Conservation (phyloP, 2,113 vertebrate species). For the Datnioides undecimradiatus region DNA sequence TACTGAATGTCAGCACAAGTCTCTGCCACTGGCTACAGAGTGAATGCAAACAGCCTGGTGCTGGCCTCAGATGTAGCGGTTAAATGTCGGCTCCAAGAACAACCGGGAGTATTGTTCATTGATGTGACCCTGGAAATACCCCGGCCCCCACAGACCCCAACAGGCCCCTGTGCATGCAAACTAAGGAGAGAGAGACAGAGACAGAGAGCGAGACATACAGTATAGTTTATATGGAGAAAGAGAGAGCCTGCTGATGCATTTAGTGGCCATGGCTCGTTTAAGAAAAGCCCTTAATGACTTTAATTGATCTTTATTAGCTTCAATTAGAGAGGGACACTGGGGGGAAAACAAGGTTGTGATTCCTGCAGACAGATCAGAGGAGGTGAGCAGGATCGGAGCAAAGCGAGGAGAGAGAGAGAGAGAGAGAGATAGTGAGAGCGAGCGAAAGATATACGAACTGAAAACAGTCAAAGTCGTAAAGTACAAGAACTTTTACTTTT, state of each 20-base stretch:
- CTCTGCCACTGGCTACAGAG: background rate
- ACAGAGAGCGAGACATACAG: constrained; percentile 40
- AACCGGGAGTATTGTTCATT: constrained; percentile 39
- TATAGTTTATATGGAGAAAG: constrained; percentile 38
- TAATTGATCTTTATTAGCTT: constrained; percentile 82
- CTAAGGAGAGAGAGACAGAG: constrained; percentile 21
- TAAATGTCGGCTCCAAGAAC: constrained; percentile 38
- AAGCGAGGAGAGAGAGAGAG: background rate
- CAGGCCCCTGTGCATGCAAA: constrained; percentile 37
- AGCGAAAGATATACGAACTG: background rate
- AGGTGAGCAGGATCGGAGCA: constrained; percentile 35
- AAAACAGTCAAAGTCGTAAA: background rate
- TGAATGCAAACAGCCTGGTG: constrained; percentile 31
- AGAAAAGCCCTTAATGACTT: constrained; percentile 77
- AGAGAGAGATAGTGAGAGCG: no score
- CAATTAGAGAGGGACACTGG: constrained; percentile 74
- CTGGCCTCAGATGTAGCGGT: constrained; percentile 28
- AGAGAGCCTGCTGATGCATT: constrained; percentile 68
- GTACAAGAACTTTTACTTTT: background rate
- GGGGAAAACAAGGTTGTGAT: constrained; percentile 68
- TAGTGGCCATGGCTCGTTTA: constrained; percentile 64
- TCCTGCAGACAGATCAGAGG: constrained; percentile 65
- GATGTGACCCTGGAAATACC: constrained; percentile 55
- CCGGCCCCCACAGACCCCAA: constrained; percentile 31
- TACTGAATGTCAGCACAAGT: constrained; percentile 7